phyloP scores from a whole-genome alignment of 2,888 invertebrate species.

The Anagyrus pseudococci region DNA sequence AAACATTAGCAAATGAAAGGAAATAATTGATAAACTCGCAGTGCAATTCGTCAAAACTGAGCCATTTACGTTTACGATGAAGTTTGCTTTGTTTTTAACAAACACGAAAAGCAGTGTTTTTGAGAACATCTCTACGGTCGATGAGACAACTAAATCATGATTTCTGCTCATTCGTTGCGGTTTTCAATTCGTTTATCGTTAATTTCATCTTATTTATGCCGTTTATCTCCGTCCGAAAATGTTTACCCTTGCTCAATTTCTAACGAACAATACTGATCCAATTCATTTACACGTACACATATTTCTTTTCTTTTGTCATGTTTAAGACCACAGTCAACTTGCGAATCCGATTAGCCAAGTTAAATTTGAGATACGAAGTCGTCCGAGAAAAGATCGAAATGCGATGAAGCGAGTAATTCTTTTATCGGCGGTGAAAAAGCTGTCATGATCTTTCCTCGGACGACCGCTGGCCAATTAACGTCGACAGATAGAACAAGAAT shows the following conservation, averaged over 20 bases:
- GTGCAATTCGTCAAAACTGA: constrained; percentile 18
- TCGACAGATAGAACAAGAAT: not conserved
- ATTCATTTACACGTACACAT: constrained; percentile 7
- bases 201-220: too few species aligned
- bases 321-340: constrained; percentile 10
- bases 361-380: not conserved
- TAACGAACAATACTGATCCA: constrained; percentile 17
- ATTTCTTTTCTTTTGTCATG: not conserved
- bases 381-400: constrained; percentile 17
- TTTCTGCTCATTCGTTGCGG: constrained; percentile 29
- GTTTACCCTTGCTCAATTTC: too few species aligned
- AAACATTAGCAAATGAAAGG: too few species aligned
- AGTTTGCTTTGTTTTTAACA: constrained; percentile 28
- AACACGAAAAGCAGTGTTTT: constrained; percentile 47
- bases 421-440: constrained; percentile 18
- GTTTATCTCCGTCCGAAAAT: too few species aligned
- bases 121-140: constrained; percentile 36
- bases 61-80: too few species aligned
- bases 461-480: not conserved
- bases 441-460: constrained; percentile 9
- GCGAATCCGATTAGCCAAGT: not conserved
- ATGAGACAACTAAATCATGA: constrained; percentile 15
- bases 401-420: constrained; percentile 9
- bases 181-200: not conserved
- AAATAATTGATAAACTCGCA: not conserved